Evolutionary conservation across 2,113 vertebrate species (phyloP), one percentile per base, ranked within the genome.

Genomic region (Rhadina sibilatrix): DNA sequence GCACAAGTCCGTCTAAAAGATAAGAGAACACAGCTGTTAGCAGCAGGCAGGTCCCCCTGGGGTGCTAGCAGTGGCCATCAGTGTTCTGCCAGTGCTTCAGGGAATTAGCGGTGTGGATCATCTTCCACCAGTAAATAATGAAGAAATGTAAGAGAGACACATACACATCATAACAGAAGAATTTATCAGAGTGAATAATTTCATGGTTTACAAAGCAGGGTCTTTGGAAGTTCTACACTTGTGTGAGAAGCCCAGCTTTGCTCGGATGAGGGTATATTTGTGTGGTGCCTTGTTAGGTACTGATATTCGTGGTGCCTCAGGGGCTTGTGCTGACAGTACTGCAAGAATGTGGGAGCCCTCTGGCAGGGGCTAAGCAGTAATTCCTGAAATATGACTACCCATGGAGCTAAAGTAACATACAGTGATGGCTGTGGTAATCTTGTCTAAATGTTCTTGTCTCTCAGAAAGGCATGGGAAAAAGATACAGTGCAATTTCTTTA

Each of bases 1-100:
- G 99, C 99, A 94, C 99, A 99, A 21, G 99, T 99, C 94, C 99
- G 99, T 97, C 99, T 99, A 61, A 92, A 97, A 87, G 90, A 71
- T 18, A 84, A 96, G 75, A 98, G 81, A 78, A 81, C 12, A 64
- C 11, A 57, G 77, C 82, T 84, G 71, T 86, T 65, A 96, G 64
- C 60, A 92, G 80, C 38, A 63, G 61, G 50, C 1, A 2, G 47
- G 52, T 28, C 38, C 15, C 38, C 38, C 46, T 1, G 2, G 30
- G 50, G 75, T 15, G 19, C 31, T 50, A 0, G 0, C 53, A 76
- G 25, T 6, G 25, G 18, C 37, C 64, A 49, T 11, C 2, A 1
- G 53, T 0, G 0, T 68, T 91, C 86, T 90, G 71, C 65, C 46
- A 47, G 24, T 0, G 4, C 49, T 56, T 37, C 14, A 25, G 66